Evolutionary conservation across 2,113 vertebrate genomes (phyloP).

Genomic region (Tragelaphus scriptus): DNA sequence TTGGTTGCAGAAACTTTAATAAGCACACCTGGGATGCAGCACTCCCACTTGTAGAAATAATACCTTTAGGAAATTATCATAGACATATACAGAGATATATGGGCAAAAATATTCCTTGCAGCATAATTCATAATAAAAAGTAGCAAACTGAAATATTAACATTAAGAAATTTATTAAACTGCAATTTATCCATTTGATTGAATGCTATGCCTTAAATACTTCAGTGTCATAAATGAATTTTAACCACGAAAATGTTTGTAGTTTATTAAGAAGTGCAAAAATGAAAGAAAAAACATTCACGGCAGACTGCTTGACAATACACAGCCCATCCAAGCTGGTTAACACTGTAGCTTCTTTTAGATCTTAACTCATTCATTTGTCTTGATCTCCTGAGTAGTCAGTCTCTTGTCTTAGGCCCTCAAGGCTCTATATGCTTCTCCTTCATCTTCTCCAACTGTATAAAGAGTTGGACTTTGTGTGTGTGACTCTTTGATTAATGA

Average conservation of each 20-base stretch:
- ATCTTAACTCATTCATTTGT: neutral
- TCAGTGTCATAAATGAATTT: neutral
- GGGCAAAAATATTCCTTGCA: constrained; percentile 26
- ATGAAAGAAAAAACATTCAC: neutral
- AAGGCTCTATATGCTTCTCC: neutral
- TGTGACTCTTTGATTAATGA: constrained; percentile 9
- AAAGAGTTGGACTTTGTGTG: neutral
- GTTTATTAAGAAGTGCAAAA: constrained; percentile 1
- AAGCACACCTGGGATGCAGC: neutral
- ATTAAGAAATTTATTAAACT: neutral
- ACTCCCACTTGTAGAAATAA: neutral
- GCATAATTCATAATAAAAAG: constrained; percentile 33
- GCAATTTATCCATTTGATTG: neutral
- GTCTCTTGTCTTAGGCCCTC: neutral
- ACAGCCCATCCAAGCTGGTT: neutral
- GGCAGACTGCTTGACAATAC: neutral
- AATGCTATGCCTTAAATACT: neutral
- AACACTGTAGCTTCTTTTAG: neutral
- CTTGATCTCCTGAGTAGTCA: neutral
- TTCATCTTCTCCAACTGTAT: neutral
- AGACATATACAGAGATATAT: neutral
- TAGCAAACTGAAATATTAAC: neutral
- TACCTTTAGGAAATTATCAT: neutral
- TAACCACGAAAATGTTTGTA: neutral
- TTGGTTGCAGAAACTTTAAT: neutral